Evolutionary conservation across 2,797 vertebrate species (phyloP).

Genomic region (Diplodus puntazzo): DNA sequence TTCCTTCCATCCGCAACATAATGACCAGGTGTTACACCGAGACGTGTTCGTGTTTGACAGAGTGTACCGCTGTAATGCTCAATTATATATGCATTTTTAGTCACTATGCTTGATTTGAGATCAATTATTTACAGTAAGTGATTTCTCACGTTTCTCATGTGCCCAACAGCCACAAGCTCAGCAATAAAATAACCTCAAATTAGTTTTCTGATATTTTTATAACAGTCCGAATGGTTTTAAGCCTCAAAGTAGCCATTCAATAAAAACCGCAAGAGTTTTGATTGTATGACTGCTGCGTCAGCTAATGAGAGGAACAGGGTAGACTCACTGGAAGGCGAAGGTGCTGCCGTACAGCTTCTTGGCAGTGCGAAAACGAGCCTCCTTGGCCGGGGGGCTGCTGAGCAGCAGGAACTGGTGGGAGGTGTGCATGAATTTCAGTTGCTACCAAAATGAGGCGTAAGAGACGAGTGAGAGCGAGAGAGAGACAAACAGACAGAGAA

Average conservation of each 20-base stretch:
- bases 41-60: slow-evolving; percentile 44
- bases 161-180: slow-evolving; percentile 13
- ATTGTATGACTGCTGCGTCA: not conserved
- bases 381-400: slow-evolving; percentile 99
- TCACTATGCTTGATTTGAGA: slow-evolving; percentile 41
- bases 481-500: slow-evolving; percentile 46
- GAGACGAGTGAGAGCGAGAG: slow-evolving; percentile 35
- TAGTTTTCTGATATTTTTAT: slow-evolving; percentile 17
- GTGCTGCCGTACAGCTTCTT: slow-evolving; percentile 99
- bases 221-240: slow-evolving; percentile 17
- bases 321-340: slow-evolving; percentile 99
- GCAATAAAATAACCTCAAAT: slow-evolving; percentile 14
- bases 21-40: slow-evolving; percentile 65
- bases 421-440: slow-evolving; percentile 99
- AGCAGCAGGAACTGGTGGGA: slow-evolving; percentile 99
- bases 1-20: slow-evolving; percentile 45
- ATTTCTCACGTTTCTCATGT: slow-evolving; percentile 32
- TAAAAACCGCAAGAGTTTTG: not conserved
- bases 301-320: slow-evolving; percentile 9
- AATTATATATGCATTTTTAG: slow-evolving; percentile 53
- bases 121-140: slow-evolving; percentile 47
- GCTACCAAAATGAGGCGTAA: slow-evolving; percentile 83
- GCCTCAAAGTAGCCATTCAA: not conserved
- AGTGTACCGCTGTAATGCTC: slow-evolving; percentile 29
- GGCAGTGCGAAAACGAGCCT: slow-evolving; percentile 98